These are phyloP conservation scores for Diprion similis DNA, from an alignment of 1,140 invertebrate species.

Conservation along the genomic window DNA sequence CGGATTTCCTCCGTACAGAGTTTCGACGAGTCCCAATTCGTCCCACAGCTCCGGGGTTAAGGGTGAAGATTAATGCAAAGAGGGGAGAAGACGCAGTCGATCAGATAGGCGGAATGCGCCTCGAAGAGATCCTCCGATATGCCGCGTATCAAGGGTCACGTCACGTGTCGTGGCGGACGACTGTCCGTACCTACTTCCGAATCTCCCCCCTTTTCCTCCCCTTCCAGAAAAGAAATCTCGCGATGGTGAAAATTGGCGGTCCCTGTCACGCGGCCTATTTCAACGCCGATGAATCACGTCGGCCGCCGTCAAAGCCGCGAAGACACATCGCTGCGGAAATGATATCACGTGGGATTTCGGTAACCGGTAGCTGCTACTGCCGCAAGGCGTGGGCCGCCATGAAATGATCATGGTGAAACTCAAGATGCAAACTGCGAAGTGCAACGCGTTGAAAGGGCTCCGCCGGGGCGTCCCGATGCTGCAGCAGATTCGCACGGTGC, in stretches of 20 bases:
- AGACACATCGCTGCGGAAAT: no score
- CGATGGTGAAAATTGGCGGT: no score
- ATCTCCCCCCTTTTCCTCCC: background rate
- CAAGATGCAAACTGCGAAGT: background rate
- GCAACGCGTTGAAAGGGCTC: background rate
- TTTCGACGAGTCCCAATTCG: background rate
- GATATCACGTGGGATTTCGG: no score
- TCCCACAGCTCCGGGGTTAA: background rate
- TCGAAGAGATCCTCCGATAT: background rate
- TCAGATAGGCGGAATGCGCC: conserved; percentile 2
- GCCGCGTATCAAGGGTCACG: background rate
- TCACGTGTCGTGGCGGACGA: background rate
- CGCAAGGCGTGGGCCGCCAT: no score
- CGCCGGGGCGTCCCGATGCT: background rate
- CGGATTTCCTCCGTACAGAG: background rate
- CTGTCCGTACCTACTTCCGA: background rate
- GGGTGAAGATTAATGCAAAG: conserved; percentile 6
- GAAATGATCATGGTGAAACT: background rate
- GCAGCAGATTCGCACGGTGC: conserved; percentile 10
- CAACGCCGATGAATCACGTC: no score
- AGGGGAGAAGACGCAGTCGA: conserved; percentile 3
- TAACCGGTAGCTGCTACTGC: no score
- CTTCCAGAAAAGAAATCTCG: background rate
- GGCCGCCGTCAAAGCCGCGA: no score
- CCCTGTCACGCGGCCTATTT: no score